Evolutionary conservation across 2,797 vertebrate genomes (phyloP), one percentile per base, ranked within the genome.

Genomic region (Pseudochaenichthys georgianus): DNA sequence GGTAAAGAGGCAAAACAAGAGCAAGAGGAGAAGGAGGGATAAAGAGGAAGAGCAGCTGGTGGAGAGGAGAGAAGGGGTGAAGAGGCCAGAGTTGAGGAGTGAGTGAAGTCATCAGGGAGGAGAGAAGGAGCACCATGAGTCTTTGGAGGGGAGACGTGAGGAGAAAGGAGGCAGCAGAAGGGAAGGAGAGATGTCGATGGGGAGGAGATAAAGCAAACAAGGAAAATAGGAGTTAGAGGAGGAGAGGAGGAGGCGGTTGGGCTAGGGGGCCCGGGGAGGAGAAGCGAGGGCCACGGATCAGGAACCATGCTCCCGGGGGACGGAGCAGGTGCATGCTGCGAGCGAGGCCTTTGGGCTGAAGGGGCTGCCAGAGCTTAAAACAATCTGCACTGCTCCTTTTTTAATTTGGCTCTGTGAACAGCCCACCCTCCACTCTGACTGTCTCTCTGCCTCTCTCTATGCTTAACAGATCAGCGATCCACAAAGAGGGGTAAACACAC

Each of bases 401-500:
- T 97, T 97, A 96, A 97, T 97, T 98, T 98, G 96, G 96, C 95
- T 94, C 95, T 93, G 93, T 93, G 94, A 94, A 95, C 78, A 86
- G 81, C 88, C 89, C 84, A 77, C 89, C 85, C 82, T 90, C 82
- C 81, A 41, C 87, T 94, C 89, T 70, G 79, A 82, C 84, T 81
- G 53, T 77, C 82, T 78, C 84, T 48, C 73, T 42, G 57, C 28
- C 75, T 62, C 79, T 65, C 75, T 83, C 86, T 86, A 87, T 87
- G 87, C 92, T 93, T 91, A 94, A 93, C 93, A 94, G 94, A 93
- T 94, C 96, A 96, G 95, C 96, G 96, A 97, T 96, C 96, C 96
- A 97, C 97, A 98, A 98, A 98, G 96, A 97, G 96, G 94, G 95
- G 97, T 97, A 98, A 99, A 99, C 97, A 99, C 96, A 96, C 96